Base-by-base conservation (phyloP, 2,888 invertebrate species). In the Mycogona germanica region DNA sequence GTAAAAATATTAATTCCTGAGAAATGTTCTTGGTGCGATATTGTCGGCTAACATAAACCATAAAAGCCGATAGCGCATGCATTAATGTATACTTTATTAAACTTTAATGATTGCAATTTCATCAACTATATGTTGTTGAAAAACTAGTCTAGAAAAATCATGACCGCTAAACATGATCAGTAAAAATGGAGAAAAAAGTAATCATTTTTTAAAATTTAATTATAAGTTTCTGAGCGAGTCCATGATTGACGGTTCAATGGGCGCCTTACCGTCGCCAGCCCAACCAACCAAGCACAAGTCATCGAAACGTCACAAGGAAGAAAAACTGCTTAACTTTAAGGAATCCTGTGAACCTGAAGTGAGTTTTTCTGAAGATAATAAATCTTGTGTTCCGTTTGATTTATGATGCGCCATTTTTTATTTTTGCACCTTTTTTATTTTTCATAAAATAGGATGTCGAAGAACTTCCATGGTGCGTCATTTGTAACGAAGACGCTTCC, bases 401-500 rank as follows among this genome's bases (percentile, higher is more conserved):
- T 12, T 32, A 12, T 32, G n/a, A 32, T 32, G 9, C 35, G 35
- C n/a, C n/a, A 9, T 32, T n/a, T 32, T 9, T 9, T 32, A 32
- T 32, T 32, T 12, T 32, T 32, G 35, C 9, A 32, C n/a, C 35
- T 5, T 35, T 47, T 51, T 29, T 30, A n/a, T n/a, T n/a, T n/a
- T n/a, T n/a, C n/a, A n/a, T n/a, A n/a, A n/a, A n/a, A 35, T 41
- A 56, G 35, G 41, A 58, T 58, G 29, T 38, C 54, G 23, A 64
- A 21, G 83, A 85, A 64, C 71, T 87, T 44, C 84, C 84, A 3
- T 85, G 84, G 76, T 92, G 91, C 70, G 81, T 82, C 60, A 81
- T 89, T 60, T 92, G 91, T 67, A 87, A 87, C 67, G 82, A 83
- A 65, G 82, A 85, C 70, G 85, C 87, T 2, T 74, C 70, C 7